These are phyloP conservation scores for Pammene fasciana DNA, from an alignment of 2,888 invertebrate species.

Conservation along the genomic window DNA sequence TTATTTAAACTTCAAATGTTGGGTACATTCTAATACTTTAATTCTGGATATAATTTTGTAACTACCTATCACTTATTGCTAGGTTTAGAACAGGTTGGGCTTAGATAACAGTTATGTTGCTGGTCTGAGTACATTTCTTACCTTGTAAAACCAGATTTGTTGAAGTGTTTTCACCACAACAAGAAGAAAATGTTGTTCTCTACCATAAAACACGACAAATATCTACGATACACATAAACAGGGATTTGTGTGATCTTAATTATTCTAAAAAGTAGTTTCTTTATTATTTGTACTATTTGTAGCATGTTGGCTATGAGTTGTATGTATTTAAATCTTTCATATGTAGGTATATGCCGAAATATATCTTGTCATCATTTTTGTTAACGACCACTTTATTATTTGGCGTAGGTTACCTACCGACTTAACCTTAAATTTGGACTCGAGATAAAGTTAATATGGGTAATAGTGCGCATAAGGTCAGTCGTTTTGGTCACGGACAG, in stretches of 20 bases:
- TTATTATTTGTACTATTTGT: too few relatives aligned
- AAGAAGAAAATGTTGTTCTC: not conserved
- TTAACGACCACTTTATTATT: not conserved
- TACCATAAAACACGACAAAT: not conserved
- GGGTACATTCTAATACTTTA: too few relatives aligned
- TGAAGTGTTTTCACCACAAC: not conserved
- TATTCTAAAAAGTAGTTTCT: too few relatives aligned
- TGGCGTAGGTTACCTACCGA: not conserved
- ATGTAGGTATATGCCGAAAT: not conserved
- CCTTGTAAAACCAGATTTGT: slow-evolving; percentile 25
- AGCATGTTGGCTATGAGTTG: too few relatives aligned
- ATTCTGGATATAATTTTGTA: not conserved
- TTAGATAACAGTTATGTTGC: slow-evolving; percentile 22
- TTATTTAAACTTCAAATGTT: too few relatives aligned
- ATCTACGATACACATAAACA: too few relatives aligned
- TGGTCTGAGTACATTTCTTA: slow-evolving; percentile 8
- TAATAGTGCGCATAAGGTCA: slow-evolving; percentile 5
- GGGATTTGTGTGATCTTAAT: too few relatives aligned
- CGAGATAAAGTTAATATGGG: not conserved
- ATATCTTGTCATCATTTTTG: not conserved
- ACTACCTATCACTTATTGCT: not conserved
- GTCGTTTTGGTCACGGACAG: slow-evolving; percentile 15
- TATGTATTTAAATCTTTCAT: too few relatives aligned
- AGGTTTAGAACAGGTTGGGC: not conserved
- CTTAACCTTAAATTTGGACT: not conserved